These are phyloP conservation scores for Sarcophaga carnaria DNA, from an alignment of 2,888 invertebrate species.

Conservation along the genomic window DNA sequence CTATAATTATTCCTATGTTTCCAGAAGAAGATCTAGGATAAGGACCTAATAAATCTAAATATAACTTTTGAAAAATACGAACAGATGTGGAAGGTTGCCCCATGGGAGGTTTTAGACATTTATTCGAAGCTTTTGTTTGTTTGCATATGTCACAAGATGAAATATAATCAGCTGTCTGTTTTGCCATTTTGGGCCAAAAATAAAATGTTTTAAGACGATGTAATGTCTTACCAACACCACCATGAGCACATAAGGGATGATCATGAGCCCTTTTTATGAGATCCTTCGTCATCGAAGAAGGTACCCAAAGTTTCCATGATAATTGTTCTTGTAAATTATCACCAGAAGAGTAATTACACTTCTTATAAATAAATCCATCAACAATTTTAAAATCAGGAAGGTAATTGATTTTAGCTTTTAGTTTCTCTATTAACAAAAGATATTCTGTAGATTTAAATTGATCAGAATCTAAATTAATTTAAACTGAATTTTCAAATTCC, in stretches of 20 bases:
- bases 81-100: constrained; percentile 8
- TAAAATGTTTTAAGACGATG: constrained; percentile 1
- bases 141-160: neutral
- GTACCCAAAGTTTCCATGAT: too few relatives aligned
- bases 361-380: too few relatives aligned
- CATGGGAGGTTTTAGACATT: constrained; percentile 11
- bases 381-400: too few relatives aligned
- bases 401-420: too few relatives aligned
- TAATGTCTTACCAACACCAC: neutral
- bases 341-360: too few relatives aligned
- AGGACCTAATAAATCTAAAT: constrained; percentile 11
- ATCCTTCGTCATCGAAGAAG: neutral
- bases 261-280: neutral
- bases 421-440: too few relatives aligned
- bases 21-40: neutral
- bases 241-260: neutral
- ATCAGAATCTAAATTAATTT: too few relatives aligned
- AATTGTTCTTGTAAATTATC: too few relatives aligned
- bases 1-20: too few relatives aligned
- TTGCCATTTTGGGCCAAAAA: constrained; percentile 31
- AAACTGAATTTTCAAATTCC: too few relatives aligned
- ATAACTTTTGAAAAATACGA: neutral
- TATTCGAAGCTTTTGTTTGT: constrained; percentile 11
- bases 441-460: too few relatives aligned
- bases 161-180: constrained; percentile 17